phyloP scores from a whole-genome alignment of 1,140 invertebrate genomes.

The Protaetia brevitarsis region DNA sequence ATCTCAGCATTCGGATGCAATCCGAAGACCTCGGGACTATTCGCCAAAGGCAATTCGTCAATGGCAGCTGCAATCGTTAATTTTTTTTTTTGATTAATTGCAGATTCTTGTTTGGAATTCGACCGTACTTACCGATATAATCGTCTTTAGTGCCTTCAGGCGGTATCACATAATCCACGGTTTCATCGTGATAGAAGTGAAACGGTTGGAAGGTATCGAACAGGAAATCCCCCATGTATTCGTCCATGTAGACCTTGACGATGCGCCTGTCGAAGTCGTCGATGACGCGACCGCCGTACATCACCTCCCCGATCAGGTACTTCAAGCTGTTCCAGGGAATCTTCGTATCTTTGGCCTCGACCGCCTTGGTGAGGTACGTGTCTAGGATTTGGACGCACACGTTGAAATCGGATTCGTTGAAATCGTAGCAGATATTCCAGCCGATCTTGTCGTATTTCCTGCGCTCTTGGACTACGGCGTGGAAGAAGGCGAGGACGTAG shows the following conservation, averaged over 20 bases:
- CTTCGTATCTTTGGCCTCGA: slow-evolving; percentile 55
- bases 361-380: slow-evolving; percentile 74
- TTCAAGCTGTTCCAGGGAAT: slow-evolving; percentile 88
- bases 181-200: slow-evolving; percentile 76
- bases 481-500: slow-evolving; percentile 86
- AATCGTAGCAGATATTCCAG: slow-evolving; percentile 91
- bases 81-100: slow-evolving; percentile 15
- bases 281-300: slow-evolving; percentile 90
- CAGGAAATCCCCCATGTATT: slow-evolving; percentile 91
- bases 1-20: slow-evolving; percentile 92
- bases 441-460: slow-evolving; percentile 90
- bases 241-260: slow-evolving; percentile 83
- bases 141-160: slow-evolving; percentile 63
- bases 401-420: slow-evolving; percentile 87
- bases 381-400: slow-evolving; percentile 80
- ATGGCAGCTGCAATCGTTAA: slow-evolving; percentile 55
- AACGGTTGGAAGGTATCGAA: slow-evolving; percentile 87
- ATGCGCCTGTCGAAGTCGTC: slow-evolving; percentile 85
- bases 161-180: slow-evolving; percentile 77
- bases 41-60: slow-evolving; percentile 68
- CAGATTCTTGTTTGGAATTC: background rate
- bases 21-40: slow-evolving; percentile 84
- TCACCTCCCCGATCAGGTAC: slow-evolving; percentile 89
- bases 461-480: slow-evolving; percentile 85
- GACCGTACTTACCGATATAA: slow-evolving; percentile 62